Evolutionary conservation across 2,888 invertebrate genomes (phyloP).

Genomic region (Bombyx huttoni): DNA sequence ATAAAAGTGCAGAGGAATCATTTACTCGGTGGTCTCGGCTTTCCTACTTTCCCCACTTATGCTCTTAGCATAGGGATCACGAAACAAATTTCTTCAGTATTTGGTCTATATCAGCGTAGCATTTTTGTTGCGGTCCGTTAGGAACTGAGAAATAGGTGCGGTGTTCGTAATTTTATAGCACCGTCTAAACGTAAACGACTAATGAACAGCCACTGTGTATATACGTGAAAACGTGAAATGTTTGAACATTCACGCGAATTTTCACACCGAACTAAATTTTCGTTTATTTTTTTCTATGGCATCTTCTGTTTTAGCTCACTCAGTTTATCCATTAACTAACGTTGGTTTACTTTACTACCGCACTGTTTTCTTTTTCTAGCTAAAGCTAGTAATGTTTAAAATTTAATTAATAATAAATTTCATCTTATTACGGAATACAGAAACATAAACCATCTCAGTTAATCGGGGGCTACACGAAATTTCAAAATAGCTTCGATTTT

Average conservation of each 20-base stretch:
- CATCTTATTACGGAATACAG: not conserved
- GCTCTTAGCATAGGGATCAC: no score
- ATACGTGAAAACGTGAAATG: conserved; percentile 19
- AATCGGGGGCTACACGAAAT: not conserved
- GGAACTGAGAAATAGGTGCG: no score
- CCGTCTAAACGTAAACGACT: conserved; percentile 4
- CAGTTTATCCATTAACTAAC: conserved; percentile 66
- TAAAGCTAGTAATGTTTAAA: conserved; percentile 12
- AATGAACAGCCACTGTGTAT: conserved; percentile 9
- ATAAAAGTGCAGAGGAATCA: no score
- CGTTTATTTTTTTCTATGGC: conserved; percentile 45
- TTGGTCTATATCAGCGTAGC: no score
- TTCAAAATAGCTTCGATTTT: not conserved
- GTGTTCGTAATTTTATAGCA: no score
- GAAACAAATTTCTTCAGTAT: no score
- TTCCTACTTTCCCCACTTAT: no score
- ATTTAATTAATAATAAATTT: conserved; percentile 14
- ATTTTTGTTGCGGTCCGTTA: no score
- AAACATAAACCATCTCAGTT: not conserved
- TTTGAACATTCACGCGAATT: conserved; percentile 23
- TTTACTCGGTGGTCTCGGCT: no score
- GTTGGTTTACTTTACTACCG: conserved; percentile 41
- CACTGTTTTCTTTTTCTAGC: conserved; percentile 29
- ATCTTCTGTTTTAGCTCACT: conserved; percentile 66
- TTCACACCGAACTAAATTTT: conserved; percentile 13